A percentile compares a stretch with the other conserved stretches of the same genome.
Conservation (phyloP, 2,888 invertebrate genomes). For the Melanchra persicariae region DNA sequence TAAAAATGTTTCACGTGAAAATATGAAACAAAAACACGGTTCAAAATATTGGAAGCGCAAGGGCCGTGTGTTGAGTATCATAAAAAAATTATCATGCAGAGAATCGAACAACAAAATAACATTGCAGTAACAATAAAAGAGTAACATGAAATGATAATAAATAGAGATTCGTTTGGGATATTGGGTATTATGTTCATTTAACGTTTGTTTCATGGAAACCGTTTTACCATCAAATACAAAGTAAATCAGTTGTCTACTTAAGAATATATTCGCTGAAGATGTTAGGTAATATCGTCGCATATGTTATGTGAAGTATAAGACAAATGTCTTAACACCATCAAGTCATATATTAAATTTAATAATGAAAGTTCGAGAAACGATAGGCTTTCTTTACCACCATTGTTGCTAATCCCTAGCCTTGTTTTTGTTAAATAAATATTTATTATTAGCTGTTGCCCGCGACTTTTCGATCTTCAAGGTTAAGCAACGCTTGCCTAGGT, state of each 20-base stretch:
- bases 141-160: constrained; percentile 29
- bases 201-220: background rate
- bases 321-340: no score
- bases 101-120: constrained; percentile 36
- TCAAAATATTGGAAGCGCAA: constrained; percentile 53
- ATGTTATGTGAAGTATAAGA: no score
- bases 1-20: constrained; percentile 57
- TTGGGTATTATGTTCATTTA: background rate
- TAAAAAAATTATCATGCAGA: constrained; percentile 41
- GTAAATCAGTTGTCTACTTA: constrained; percentile 7
- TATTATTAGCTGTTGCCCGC: no score
- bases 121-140: constrained; percentile 40
- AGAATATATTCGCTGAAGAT: no score
- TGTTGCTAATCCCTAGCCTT: background rate
- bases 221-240: background rate
- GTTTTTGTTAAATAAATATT: no score
- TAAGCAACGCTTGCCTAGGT: no score
- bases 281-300: no score
- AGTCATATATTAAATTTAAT: no score
- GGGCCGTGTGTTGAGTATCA: constrained; percentile 32
- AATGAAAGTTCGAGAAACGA: no score
- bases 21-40: constrained; percentile 52
- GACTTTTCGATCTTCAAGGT: no score
- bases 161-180: constrained; percentile 13
- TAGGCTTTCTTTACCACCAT: background rate